Evolutionary conservation across 1,140 invertebrate species (phyloP).

Genomic region (Cherax destructor): DNA sequence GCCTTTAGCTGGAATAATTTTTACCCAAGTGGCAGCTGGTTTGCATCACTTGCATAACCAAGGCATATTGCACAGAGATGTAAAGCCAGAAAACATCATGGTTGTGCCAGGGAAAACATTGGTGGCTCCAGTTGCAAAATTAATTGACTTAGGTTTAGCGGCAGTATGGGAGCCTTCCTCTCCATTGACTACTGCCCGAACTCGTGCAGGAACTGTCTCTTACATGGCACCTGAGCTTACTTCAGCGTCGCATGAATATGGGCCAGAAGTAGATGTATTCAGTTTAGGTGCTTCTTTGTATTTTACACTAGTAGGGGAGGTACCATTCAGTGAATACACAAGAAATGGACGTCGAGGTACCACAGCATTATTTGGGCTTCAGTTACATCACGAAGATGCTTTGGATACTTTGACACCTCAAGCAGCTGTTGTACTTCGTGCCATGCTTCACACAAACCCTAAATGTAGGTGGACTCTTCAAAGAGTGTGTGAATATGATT

Average conservation of each 20-base stretch:
- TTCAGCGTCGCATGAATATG: conserved; percentile 24
- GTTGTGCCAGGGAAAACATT: not conserved
- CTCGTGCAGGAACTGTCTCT: conserved; percentile 29
- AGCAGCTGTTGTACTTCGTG: conserved; percentile 15
- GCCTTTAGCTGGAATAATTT: conserved; percentile 2
- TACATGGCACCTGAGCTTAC: conserved; percentile 41
- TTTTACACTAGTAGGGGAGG: conserved; percentile 22
- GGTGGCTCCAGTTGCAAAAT: conserved; percentile 19
- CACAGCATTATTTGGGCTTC: conserved; percentile 27
- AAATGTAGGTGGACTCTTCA: conserved; percentile 7
- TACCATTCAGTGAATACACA: conserved; percentile 20
- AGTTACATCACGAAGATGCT: conserved; percentile 33
- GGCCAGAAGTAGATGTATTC: conserved; percentile 35
- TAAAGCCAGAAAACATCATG: conserved; percentile 43
- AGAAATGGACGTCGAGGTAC: conserved; percentile 28
- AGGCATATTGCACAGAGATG: conserved; percentile 38
- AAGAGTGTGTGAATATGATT: conserved; percentile 1
- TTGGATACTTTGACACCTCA: conserved; percentile 20
- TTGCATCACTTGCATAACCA: conserved; percentile 33
- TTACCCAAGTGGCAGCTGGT: conserved; percentile 40
- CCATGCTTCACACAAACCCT: conserved; percentile 32
- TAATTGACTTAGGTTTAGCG: conserved; percentile 34
- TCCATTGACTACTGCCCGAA: conserved; percentile 18
- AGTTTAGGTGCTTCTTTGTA: conserved; percentile 34
- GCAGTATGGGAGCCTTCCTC: conserved; percentile 18